These are phyloP conservation scores for Dendrophyllia cribrosa DNA, from an alignment of 64 coral and sea anemone species.

Conservation along the genomic window DNA sequence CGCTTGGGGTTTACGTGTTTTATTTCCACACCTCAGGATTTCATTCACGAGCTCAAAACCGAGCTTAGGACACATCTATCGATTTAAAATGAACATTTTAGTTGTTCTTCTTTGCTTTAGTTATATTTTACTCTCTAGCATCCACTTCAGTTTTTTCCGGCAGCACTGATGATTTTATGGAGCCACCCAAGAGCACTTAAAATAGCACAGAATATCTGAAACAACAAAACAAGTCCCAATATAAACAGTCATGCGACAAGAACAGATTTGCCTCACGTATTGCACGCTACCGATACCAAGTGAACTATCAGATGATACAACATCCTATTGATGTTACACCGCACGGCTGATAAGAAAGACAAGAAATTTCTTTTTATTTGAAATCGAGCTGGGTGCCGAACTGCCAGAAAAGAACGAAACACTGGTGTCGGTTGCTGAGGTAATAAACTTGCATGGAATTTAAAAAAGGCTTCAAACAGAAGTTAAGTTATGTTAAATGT, in stretches of 20 bases:
- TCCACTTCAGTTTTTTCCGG: neutral
- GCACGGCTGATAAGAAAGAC: neutral
- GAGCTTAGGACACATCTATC: no score
- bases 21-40: no score
- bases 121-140: neutral
- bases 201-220: neutral
- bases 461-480: no score
- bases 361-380: neutral
- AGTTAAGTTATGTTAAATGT: no score
- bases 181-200: neutral
- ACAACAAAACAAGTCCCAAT: neutral
- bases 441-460: neutral
- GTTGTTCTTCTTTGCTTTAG: neutral
- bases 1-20: no score
- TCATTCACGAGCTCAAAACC: no score
- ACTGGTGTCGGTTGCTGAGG: neutral
- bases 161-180: no score
- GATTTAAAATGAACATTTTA: neutral
- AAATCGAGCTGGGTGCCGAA: neutral
- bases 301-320: neutral
- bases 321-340: neutral
- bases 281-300: neutral
- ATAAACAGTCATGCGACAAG: neutral
- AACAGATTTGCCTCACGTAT: neutral
- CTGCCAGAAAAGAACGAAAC: neutral